Evolutionary conservation across 2,888 invertebrate species (phyloP), one percentile per base, ranked within the genome.

Genomic region (Proisotoma minuta): DNA sequence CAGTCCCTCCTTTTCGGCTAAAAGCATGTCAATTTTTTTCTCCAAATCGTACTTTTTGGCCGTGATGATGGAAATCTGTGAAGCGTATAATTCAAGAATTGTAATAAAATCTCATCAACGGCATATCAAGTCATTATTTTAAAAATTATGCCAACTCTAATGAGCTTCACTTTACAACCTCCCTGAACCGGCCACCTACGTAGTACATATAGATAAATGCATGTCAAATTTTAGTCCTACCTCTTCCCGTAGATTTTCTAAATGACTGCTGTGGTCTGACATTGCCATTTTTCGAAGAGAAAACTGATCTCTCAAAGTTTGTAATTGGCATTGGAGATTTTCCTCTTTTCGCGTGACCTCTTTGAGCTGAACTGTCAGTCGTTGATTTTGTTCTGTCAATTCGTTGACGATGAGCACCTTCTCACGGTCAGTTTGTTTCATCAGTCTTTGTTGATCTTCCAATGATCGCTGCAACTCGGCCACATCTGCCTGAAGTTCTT

Each of bases 401-500:
- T 95, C 88, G 57, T 86, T 83, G 66, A 95, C 88, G 62, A 93
- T 81, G 66, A 83, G 82, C 66, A 87, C 84, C 77, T 91, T 91
- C 74, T 93, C 92, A 72, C 83, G 81, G 71, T 85, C 82, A 70
- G 77, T 75, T 62, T 77, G 75, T 22, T 75, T 76, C 52, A 78
- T 74, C 43, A 77, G 74, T 50, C 76, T 75, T 65, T 79, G 78
- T 65, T 80, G 77, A 57, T 82, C 81, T 60, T 85, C 85, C 69
- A 94, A 82, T 77, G 90, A 88, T 63, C 85, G 82, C 66, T 87
- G 86, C 51, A 94, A 83, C 76, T 88, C 87, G 68, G 84, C 83
- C 76, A 95, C 84, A 80, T 96, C 96, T 73, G 88, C 86, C 78
- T 95, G 92, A 49, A 95, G 82, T 78, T 96, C 96, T 74, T 89